Evolutionary conservation across 2,797 vertebrate genomes (phyloP).

Genomic region (Eremophila alpestris): DNA sequence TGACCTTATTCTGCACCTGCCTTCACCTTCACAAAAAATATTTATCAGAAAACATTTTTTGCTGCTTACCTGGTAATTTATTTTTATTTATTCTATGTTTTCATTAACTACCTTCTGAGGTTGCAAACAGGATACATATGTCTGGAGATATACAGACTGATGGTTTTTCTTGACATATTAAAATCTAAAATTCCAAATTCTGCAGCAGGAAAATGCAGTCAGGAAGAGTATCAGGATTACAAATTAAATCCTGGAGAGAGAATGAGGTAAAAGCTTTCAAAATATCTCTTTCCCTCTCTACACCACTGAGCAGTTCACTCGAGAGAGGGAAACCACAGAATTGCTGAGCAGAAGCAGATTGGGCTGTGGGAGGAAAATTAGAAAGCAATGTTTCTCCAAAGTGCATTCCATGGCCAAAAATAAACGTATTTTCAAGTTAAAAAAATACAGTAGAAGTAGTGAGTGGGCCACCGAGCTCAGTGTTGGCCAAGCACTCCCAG

Average conservation of each 20-base stretch:
- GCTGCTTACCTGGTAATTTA: not conserved
- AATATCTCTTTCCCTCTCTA: not conserved
- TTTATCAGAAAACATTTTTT: not conserved
- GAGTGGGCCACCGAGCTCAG: not conserved
- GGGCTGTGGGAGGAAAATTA: conserved; percentile 17
- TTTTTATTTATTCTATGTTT: not conserved
- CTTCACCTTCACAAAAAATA: not conserved
- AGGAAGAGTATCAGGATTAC: not conserved
- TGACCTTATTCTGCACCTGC: not conserved
- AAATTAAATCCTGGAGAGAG: not conserved
- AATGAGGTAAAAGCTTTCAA: not conserved
- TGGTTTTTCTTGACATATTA: not conserved
- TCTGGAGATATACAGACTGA: not conserved
- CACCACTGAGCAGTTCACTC: not conserved
- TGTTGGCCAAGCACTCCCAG: not conserved
- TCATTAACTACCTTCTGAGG: not conserved
- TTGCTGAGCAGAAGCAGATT: conserved; percentile 14
- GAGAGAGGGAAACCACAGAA: not conserved
- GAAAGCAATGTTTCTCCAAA: not conserved
- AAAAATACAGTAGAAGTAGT: not conserved
- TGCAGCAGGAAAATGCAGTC: not conserved
- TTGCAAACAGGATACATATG: not conserved
- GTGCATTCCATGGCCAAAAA: not conserved
- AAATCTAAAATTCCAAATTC: not conserved
- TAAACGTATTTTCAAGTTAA: not conserved